Percentiles rank a stretch among this genome's conserved stretches.
These are phyloP conservation scores for Stenurella melanura DNA, from an alignment of 2,888 invertebrate species.

Conservation along the genomic window DNA sequence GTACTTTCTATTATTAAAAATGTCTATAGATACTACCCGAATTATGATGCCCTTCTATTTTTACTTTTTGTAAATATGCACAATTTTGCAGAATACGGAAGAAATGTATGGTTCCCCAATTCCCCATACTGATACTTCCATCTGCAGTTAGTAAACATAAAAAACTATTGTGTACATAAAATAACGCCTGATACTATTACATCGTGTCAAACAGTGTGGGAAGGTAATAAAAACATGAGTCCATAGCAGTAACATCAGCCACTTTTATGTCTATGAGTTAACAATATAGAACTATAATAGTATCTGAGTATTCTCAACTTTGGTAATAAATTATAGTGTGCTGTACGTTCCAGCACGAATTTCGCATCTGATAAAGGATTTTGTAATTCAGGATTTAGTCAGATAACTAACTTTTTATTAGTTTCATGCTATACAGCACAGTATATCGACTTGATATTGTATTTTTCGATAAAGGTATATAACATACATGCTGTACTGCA, in stretches of 20 bases:
- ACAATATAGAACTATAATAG: conserved; percentile 9
- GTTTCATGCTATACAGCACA: conserved; percentile 4
- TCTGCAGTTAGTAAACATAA: no score
- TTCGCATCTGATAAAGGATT: conserved; percentile 14
- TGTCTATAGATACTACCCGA: no score
- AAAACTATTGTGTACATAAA: no score
- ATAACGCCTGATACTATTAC: no score
- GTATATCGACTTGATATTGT: neutral
- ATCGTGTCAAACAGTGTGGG: no score
- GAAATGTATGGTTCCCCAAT: no score
- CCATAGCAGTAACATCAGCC: neutral
- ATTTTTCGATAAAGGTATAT: neutral
- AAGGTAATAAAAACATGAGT: neutral
- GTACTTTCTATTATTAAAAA: no score
- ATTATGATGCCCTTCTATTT: no score
- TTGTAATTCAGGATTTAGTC: conserved; percentile 23
- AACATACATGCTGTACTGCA: no score
- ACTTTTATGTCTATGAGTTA: conserved; percentile 13
- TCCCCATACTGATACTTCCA: no score
- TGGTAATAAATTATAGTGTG: conserved; percentile 15
- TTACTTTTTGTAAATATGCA: no score
- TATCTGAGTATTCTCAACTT: conserved; percentile 10
- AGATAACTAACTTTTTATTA: conserved; percentile 22
- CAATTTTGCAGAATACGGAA: no score
- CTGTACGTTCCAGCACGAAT: conserved; percentile 9